Base-by-base conservation (phyloP, 2,888 invertebrate species). In the Sinopyrophorus schimmeli region DNA sequence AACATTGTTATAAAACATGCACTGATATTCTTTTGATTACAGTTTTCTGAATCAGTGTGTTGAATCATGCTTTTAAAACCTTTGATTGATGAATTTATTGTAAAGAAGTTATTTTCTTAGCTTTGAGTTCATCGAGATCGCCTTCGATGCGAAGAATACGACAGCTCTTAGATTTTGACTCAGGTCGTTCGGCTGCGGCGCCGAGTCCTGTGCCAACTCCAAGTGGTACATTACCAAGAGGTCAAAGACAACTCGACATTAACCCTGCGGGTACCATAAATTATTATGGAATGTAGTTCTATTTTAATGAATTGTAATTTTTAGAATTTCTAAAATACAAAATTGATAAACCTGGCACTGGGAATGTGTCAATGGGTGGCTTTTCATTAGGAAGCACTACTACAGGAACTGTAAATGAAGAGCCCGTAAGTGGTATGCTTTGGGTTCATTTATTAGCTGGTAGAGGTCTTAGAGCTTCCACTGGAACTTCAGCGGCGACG, bases 381-480 rank as follows among this genome's bases (percentile, higher is more conserved):
- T 49, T 46, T 27, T 41, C 46, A 2, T 28, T 55, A 42, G 47
- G 50, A 51, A 47, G 60, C 60, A 39, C 64, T 39, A 42, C 62
- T 49, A 49, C 53, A 1, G 34, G 38, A 6, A 52, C 77, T 47
- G 77, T 81, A 1, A 74, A 74, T 32, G 86, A 74, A 39, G 72
- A 73, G 42, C 74, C 87, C 0, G 82, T 91, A 7, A 92, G 90
- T 38, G 94, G 94, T 4, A 84, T 94, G 79, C 76, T 94, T 3
- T 92, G 92, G 89, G 88, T 94, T 9, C 93, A 94, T 69, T 75
- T 94, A 39, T 73, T 94, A 26, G 92, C 92, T 1, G 94, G 94
- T 1, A 83, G 93, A 54, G 92, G 92, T 4, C 77, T 94, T 7
- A 79, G 92, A 61, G 84, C 90, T 11, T 82, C 84, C 1, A 81